Base-by-base conservation (phyloP, 64 coral and sea anemone genomes). In the Montipora sp. region DNA sequence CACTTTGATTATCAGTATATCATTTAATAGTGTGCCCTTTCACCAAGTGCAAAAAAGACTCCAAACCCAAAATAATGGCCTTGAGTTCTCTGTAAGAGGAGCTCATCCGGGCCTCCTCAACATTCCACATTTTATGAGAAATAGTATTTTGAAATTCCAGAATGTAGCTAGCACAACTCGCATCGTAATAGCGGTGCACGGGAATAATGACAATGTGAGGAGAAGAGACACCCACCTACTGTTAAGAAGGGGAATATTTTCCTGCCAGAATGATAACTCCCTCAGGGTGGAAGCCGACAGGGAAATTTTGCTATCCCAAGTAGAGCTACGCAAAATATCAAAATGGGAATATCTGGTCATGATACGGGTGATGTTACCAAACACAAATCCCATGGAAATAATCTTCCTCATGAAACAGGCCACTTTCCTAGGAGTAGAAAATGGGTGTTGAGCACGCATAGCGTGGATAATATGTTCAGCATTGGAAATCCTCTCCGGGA, bases 281-380 rank as follows among this genome's bases (percentile, higher is more conserved):
- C 10, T 60, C 15, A 79, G 48, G 7, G 77, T 79, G 0, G 77
- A 80, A 80, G 2, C 51, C 78, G 53, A 80, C 22, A 80, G 78
- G 22, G 78, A 80, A 80, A 23, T 80, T 59, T 12, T 36, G 51
- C 8, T 13, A 27, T 80, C 55, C 55, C n/a, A 60, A 8, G 20
- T 44, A 59, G 78, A 4, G 24, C 55, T 58, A 3, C 55, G 7
- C 2, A 81, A 36, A 60, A 59, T 59, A 43, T 59, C 79, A 44
- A 59, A 81, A 81, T 81, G 79, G 2, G 47, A 61, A 36, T 61
- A 60, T 7, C 24, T 81, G 8, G 79, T 81, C 51, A 61, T 45
- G 11, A 61, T 81, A 24, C 78, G 51, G 5, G 79, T 59, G 9
- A 60, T 60, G 1, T 63, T 81, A 12, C 79, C 55, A 60, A 60